Base-by-base conservation (phyloP, 2,888 invertebrate species). In the Ochropleura plecta region DNA sequence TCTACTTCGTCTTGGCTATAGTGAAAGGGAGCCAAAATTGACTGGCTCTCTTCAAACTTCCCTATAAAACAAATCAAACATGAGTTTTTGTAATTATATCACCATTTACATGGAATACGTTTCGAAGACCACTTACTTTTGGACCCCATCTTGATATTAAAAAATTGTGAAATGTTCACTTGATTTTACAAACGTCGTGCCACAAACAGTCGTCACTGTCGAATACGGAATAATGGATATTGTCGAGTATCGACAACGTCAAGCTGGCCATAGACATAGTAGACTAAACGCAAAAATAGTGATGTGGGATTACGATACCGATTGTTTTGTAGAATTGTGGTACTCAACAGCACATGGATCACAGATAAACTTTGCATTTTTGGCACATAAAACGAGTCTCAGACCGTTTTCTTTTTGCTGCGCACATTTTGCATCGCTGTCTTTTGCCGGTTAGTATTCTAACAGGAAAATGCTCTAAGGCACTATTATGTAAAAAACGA, bases 381-480 rank as follows among this genome's bases (percentile, higher is more conserved):
- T 73, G 51, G 42, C 76, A 69, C 67, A 73, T 57, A 60, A 63
- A 76, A 62, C 76, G 63, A 64, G 73, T 73, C 1, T 76, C 51
- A n/a, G 67, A 64, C 60, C 73, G 60, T 68, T 67, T 76, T 44
- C 0, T 14, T 67, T 76, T 76, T 46, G 73, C 62, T 55, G 73
- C 63, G 67, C 76, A 76, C 60, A 76, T 42, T 73, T 72, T 76
- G 44, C 73, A 76, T 48, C 76, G 66, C 48, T 76, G 76, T 57
- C 76, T 67, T 76, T 76, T 76, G 30, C 72, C 67, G 18, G 51
- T 73, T 55, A 8, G 59, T 68, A 71, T 73, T n/a, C 53, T 30
- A 51, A 63, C 57, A 63, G 68, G 42, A 68, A 71, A 60, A 63
- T 76, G 73, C 44, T 73, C 5, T 63, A 68, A 63, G 55, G 30